Conservation (phyloP, 2,888 invertebrate genomes). For the Drosophila pegasa region DNA sequence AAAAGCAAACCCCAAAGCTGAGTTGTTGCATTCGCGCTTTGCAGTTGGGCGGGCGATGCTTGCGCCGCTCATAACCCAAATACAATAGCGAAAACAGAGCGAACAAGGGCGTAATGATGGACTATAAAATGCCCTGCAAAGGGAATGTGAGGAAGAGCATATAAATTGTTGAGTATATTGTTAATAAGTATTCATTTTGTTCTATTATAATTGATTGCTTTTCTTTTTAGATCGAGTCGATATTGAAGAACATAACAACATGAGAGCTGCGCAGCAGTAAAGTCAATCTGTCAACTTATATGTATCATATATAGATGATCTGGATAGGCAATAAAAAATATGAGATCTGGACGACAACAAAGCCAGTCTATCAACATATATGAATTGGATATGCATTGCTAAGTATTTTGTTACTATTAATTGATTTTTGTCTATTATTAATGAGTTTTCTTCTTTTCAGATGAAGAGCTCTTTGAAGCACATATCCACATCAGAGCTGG, state of each 20-base stretch:
- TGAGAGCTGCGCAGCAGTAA: background rate
- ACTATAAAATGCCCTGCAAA: background rate
- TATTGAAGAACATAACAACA: background rate
- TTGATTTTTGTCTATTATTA: background rate
- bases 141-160: background rate
- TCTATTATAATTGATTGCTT: too few relatives aligned
- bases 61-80: constrained; percentile 25
- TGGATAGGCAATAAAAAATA: too few relatives aligned
- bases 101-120: background rate
- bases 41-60: constrained; percentile 31
- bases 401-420: background rate
- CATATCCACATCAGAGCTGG: background rate
- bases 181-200: background rate
- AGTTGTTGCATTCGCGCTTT: constrained; percentile 46
- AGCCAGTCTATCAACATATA: too few relatives aligned
- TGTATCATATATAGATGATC: background rate
- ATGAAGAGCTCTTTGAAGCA: background rate
- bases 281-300: background rate
- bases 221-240: background rate
- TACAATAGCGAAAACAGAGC: constrained; percentile 2
- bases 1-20: constrained; percentile 41
- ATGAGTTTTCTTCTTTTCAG: background rate
- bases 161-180: background rate
- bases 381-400: background rate
- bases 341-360: too few relatives aligned